Base-by-base conservation (phyloP, 1,140 invertebrate species). In the Nomia melanderi region DNA sequence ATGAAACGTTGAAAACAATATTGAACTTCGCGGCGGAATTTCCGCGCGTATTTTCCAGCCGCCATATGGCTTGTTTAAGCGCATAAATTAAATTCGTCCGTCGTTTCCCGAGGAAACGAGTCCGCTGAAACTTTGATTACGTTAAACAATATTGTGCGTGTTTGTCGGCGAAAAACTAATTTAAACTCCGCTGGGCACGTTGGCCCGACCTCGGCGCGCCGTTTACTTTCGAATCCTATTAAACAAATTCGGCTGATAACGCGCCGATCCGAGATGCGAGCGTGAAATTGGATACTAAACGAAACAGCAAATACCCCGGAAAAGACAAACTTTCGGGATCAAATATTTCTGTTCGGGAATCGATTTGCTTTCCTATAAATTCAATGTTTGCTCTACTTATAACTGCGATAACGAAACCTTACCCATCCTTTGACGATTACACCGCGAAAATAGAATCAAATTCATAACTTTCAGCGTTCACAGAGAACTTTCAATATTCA, bases 131-230 rank as follows among this genome's bases (percentile, higher is more conserved):
- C 54, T 76, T 76, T 76, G 73, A 76, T 76, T 50, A 36, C 53
- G 64, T 76, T 59, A 76, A 69, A 69, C 73, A 76, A 60, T 66
- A 76, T 69, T 59, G 73, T 50, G 54, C 73, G 73, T 69, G 73
- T 76, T 76, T 76, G 54, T 41, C 65, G 12, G 23, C 25, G 73
- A 76, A 76, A 76, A 76, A 76, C 73, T 60, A 59, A 76, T 67
- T 69, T 76, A 76, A 76, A 76, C 57, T 77, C 75, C 29, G 12
- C 47, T n/a, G 47, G 8, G 77, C 17, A 36, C 39, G 39, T 36
- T 76, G 36, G 36, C 39, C 25, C 23, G 23, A 3, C 27, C 27
- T 50, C 47, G 11, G 5, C 0, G 8, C 25, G 14, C 50, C 65
- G 73, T 76, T 76, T 76, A 69, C 65, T 50, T 54, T 69, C 20